These are phyloP conservation scores for Arrhamphus sclerolepis DNA, from an alignment of 2,797 vertebrate genomes.

Conservation along the genomic window DNA sequence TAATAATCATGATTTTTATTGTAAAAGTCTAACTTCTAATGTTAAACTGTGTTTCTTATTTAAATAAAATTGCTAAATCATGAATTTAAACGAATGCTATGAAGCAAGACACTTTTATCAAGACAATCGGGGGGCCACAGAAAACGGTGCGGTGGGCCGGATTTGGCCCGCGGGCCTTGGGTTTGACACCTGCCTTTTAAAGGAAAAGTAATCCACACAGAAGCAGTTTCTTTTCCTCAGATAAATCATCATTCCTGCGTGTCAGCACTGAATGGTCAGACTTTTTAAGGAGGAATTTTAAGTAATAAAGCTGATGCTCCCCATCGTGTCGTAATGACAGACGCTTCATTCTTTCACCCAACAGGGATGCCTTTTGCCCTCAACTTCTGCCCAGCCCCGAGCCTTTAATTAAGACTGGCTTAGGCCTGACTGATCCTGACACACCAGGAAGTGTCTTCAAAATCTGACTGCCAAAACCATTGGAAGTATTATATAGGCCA, in stretches of 20 bases:
- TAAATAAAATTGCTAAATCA: too few species aligned
- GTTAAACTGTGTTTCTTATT: too few species aligned
- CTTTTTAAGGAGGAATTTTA: slow-evolving; percentile 61
- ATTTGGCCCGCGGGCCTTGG: too few species aligned
- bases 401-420: slow-evolving; percentile 87
- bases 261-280: slow-evolving; percentile 21
- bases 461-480: slow-evolving; percentile 76
- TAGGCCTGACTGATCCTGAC: slow-evolving; percentile 84
- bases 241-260: slow-evolving; percentile 17
- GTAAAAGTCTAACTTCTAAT: too few species aligned
- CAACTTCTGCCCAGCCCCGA: slow-evolving; percentile 77
- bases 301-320: slow-evolving; percentile 71
- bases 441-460: slow-evolving; percentile 85
- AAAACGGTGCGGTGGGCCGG: too few species aligned
- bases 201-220: background rate
- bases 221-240: background rate
- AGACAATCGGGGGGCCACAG: too few species aligned
- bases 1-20: too few species aligned
- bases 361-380: slow-evolving; percentile 78
- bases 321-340: slow-evolving; percentile 72
- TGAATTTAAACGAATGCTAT: too few species aligned
- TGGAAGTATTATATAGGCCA: slow-evolving; percentile 77
- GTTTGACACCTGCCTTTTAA: too few species aligned
- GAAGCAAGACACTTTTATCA: too few species aligned
- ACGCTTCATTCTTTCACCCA: slow-evolving; percentile 75